Conservation (phyloP, 1,140 invertebrate species). For the Mamestra configurata region DNA sequence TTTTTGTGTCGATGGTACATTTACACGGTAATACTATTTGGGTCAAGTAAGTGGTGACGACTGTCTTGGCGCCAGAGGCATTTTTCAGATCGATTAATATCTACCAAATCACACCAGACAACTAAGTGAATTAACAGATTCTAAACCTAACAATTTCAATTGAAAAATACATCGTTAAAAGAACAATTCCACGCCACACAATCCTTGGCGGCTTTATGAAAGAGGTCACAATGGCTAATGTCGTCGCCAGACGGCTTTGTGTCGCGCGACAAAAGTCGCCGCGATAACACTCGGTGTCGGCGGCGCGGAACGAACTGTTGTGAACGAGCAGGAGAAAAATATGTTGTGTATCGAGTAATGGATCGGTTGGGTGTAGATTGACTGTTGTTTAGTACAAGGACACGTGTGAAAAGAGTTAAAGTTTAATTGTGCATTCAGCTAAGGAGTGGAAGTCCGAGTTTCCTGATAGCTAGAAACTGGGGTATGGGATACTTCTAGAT, state of each 20-base stretch:
- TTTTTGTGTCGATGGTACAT: too few relatives aligned
- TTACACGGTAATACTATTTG: too few relatives aligned
- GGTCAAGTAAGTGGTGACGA: too few relatives aligned
- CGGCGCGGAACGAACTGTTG: background rate
- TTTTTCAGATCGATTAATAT: too few relatives aligned
- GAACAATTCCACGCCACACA: background rate
- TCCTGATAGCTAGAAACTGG: too few relatives aligned
- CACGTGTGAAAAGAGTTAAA: too few relatives aligned
- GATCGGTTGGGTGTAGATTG: background rate
- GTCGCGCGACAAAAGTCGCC: slow-evolving; percentile 2
- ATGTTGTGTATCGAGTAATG: background rate
- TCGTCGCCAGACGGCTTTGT: slow-evolving; percentile 15
- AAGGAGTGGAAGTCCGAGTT: too few relatives aligned
- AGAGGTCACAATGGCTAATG: slow-evolving; percentile 27
- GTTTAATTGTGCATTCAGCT: too few relatives aligned
- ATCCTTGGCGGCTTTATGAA: background rate
- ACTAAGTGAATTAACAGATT: background rate
- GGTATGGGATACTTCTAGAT: too few relatives aligned
- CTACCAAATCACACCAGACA: too few relatives aligned
- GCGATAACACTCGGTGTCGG: slow-evolving; percentile 3
- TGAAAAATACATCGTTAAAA: background rate
- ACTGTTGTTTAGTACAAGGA: too few relatives aligned
- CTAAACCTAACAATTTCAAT: background rate
- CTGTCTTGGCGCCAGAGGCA: too few relatives aligned
- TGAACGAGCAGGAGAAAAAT: background rate